phyloP scores from a whole-genome alignment of 2,888 invertebrate genomes.

The Clunio marinus region DNA sequence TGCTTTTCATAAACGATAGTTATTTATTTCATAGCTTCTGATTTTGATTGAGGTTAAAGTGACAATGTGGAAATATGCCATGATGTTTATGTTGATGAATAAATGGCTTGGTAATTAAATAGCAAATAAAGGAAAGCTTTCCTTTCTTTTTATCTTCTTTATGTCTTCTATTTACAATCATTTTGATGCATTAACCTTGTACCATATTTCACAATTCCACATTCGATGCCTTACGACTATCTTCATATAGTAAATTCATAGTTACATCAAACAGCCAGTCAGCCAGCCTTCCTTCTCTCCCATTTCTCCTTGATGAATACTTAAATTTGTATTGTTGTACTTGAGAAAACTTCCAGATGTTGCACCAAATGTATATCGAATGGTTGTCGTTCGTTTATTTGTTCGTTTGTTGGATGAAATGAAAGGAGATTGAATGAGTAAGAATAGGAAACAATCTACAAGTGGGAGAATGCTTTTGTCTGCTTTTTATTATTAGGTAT shows the following conservation, averaged over 20 bases:
- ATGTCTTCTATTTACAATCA: neutral
- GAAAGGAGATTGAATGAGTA: neutral
- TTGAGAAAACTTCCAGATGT: slow-evolving; percentile 39
- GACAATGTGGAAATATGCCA: slow-evolving; percentile 1
- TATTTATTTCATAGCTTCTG: neutral
- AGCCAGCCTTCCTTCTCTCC: neutral
- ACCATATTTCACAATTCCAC: neutral
- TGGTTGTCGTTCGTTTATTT: neutral
- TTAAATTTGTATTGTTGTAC: slow-evolving; percentile 27
- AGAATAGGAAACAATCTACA: slow-evolving; percentile 36
- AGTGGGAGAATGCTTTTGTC: slow-evolving; percentile 31
- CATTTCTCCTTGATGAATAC: slow-evolving; percentile 23
- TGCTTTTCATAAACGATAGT: too few relatives aligned
- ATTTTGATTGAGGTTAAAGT: slow-evolving; percentile 24
- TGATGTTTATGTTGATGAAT: too few relatives aligned
- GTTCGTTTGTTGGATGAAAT: neutral
- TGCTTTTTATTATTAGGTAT: slow-evolving; percentile 32
- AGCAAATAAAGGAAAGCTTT: slow-evolving; percentile 15
- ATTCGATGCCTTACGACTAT: too few relatives aligned
- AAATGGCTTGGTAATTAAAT: too few relatives aligned
- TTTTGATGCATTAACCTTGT: slow-evolving; percentile 24
- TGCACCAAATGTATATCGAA: slow-evolving; percentile 22
- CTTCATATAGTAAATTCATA: neutral
- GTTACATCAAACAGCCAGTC: slow-evolving; percentile 18
- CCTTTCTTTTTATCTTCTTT: neutral